A percentile compares a stretch with the other conserved stretches of the same genome.
Evolutionary conservation across 2,797 vertebrate genomes (phyloP).

Genomic region (Anomalospiza imberbis): DNA sequence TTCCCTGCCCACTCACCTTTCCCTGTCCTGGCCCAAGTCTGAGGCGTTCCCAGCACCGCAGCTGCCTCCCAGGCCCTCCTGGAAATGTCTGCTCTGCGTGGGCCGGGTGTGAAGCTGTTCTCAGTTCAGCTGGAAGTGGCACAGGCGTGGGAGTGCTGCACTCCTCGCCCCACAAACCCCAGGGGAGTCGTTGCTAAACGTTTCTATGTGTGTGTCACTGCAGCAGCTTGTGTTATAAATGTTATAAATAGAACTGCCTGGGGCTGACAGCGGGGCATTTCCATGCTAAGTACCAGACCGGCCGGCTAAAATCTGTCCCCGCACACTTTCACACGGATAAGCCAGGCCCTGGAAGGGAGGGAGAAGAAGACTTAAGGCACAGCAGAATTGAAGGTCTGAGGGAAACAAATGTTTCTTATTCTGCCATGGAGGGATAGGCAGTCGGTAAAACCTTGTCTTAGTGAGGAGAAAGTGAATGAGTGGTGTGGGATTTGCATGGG

Average conservation of each 20-base stretch:
- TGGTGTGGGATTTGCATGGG: background rate
- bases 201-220: background rate
- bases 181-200: background rate
- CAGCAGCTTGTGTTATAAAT: background rate
- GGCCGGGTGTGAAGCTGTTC: background rate
- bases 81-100: background rate
- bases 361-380: background rate
- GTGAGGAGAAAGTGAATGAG: background rate
- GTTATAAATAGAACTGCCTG: background rate
- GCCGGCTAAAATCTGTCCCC: background rate
- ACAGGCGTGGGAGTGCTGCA: background rate
- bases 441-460: background rate
- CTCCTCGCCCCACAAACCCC: background rate
- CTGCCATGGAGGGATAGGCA: background rate
- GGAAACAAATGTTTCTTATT: background rate
- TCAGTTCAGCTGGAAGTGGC: background rate
- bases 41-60: background rate
- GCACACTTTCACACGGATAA: background rate
- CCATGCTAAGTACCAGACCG: background rate
- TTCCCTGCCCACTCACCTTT: background rate
- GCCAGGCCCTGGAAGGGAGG: background rate
- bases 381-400: background rate
- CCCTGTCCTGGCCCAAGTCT: accelerated
- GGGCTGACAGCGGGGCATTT: background rate
- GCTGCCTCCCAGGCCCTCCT: accelerated